Evolutionary conservation across 53 echinoderm and acorn worm species (phyloP), one percentile per base, ranked within the genome.

Genomic region (Antedon mediterranea): DNA sequence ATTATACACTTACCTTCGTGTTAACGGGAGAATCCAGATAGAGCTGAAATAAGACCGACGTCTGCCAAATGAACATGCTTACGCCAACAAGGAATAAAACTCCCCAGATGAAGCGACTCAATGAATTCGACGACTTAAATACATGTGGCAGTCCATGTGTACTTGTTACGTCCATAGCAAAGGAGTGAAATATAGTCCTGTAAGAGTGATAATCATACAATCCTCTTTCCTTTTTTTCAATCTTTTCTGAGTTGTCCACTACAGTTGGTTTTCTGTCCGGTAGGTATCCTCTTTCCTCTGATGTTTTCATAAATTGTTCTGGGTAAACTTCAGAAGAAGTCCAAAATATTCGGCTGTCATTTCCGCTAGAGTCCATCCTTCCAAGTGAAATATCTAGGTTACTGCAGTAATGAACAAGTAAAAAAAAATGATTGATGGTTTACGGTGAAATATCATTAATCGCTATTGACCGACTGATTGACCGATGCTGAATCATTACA

Each of bases 111-210:
- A 82, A n/a, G 0, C 82, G 86, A 0, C 78, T 79, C 4, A 82
- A 0, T 0, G 34, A n/a, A 26, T 43, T 23, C 30, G 34, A 28
- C 18, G 86, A 34, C 33, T 78, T 86, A 42, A 82, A 86, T 0
- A 86, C 75, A 71, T 86, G 82, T 3, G 82, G 78, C 28, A 86
- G 75, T 29, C 82, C 86, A n/a, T 86, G 86, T 0, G 86, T 82
- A 23, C 82, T 78, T 15, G 82, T 73, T 6, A 42, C 42, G 0
- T 86, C 76, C 4, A 72, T 82, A 26, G 86, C 77, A 42, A 86
- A 86, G 2, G 57, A 57, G 9, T 57, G 57, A 3, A 57, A 57
- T 57, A 57, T 57, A 57, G 57, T 57, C 23, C 1, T 57, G 57
- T 57, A 57, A 1, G 57, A 57, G 23, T 57, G 7, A 18, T 57